Evolutionary conservation across 2,113 vertebrate genomes (phyloP).

Genomic region (Panthera leo): DNA sequence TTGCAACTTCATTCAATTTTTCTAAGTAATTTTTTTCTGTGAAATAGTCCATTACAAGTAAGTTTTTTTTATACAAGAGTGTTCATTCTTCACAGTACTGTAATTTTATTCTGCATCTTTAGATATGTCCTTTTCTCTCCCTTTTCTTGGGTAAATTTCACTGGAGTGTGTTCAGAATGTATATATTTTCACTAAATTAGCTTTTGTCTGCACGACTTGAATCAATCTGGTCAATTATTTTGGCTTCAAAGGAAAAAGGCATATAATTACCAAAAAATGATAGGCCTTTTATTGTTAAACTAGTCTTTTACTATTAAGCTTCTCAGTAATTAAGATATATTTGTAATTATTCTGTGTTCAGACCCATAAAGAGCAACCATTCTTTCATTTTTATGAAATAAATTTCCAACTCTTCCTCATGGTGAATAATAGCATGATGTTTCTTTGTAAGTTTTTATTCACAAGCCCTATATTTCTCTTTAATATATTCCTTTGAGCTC

Average conservation of each 20-base stretch:
- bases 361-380: background rate
- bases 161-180: background rate
- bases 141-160: background rate
- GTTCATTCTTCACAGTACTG: background rate
- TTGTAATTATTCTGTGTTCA: background rate
- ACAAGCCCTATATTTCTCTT: background rate
- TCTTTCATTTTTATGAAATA: constrained; percentile 10
- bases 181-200: background rate
- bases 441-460: constrained; percentile 10
- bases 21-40: background rate
- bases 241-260: background rate
- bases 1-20: background rate
- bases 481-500: background rate
- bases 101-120: background rate
- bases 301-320: background rate
- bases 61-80: background rate
- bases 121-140: background rate
- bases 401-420: background rate
- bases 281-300: background rate
- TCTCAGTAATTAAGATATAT: background rate
- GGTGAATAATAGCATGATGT: background rate
- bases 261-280: background rate
- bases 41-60: background rate
- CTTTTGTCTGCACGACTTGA: background rate
- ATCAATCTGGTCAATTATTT: constrained; percentile 13